Evolutionary conservation across 2,797 vertebrate species (phyloP).

Genomic region (Sebastes alutus): DNA sequence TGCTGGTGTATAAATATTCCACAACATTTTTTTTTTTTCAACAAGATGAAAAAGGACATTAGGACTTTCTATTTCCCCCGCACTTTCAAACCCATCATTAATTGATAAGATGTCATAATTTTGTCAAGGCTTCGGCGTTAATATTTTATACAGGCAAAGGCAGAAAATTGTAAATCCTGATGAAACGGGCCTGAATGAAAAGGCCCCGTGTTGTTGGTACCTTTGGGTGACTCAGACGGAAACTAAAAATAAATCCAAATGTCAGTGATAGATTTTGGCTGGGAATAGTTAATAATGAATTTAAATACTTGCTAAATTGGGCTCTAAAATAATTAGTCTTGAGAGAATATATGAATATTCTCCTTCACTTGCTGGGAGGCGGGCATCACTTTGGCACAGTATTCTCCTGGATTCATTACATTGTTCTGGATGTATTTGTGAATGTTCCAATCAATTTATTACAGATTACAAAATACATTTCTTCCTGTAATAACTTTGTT

Average conservation of each 20-base stretch:
- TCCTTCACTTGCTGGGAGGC: not conserved
- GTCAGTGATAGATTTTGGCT: constrained; percentile 69
- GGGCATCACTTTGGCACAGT: not conserved
- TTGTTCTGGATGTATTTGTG: not conserved
- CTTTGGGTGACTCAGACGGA: constrained; percentile 37
- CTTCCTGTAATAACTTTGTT: not conserved
- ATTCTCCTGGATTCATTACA: not conserved
- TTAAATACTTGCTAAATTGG: constrained; percentile 61
- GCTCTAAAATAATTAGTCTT: constrained; percentile 51
- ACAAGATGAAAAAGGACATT: constrained; percentile 67
- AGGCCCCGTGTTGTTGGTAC: constrained; percentile 41
- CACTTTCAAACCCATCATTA: constrained; percentile 72
- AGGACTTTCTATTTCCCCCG: constrained; percentile 67
- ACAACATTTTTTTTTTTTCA: constrained; percentile 39
- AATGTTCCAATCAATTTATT: not conserved
- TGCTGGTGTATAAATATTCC: constrained; percentile 67
- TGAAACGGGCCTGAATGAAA: constrained; percentile 40
- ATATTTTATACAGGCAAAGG: constrained; percentile 67
- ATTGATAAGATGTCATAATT: constrained; percentile 76
- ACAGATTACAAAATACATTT: not conserved
- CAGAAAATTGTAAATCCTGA: constrained; percentile 41
- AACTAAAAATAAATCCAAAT: constrained; percentile 71
- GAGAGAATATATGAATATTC: constrained; percentile 23
- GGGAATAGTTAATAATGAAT: constrained; percentile 48
- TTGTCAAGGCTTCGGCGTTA: constrained; percentile 61